Percentiles rank a stretch among this genome's conserved stretches.
These are phyloP conservation scores for Rhadinocentrus ornatus DNA, from an alignment of 2,797 vertebrate genomes.

Conservation along the genomic window DNA sequence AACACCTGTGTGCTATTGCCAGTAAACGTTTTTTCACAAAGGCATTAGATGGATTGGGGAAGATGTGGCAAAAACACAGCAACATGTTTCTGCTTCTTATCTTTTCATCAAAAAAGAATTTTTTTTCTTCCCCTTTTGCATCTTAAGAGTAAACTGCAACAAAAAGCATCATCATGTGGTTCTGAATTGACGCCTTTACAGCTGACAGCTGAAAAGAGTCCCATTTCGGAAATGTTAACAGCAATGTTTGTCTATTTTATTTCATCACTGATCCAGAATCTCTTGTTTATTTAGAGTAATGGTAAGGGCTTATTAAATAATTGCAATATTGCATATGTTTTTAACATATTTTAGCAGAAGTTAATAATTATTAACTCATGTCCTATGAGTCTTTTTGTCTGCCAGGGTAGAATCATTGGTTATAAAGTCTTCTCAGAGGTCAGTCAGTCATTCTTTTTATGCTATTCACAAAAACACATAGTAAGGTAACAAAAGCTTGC, in stretches of 20 bases:
- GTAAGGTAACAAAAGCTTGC: conserved; percentile 33
- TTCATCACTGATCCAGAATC: no score
- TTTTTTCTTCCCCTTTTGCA: no score
- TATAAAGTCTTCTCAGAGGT: not conserved
- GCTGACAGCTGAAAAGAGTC: no score
- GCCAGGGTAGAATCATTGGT: not conserved
- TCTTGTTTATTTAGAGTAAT: not conserved
- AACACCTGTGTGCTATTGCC: not conserved
- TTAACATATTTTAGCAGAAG: not conserved
- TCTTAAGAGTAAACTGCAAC: no score
- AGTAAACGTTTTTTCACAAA: not conserved
- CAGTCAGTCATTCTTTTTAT: not conserved
- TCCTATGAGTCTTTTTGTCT: not conserved
- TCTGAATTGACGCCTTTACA: no score
- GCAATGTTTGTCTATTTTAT: no score
- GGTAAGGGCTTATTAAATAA: no score
- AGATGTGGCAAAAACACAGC: not conserved
- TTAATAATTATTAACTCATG: not conserved
- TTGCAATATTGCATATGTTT: not conserved
- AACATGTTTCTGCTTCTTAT: no score
- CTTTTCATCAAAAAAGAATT: no score
- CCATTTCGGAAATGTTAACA: no score
- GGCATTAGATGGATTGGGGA: no score
- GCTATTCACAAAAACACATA: not conserved
- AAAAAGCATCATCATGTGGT: no score